These are phyloP conservation scores for Eledona agricola DNA, from an alignment of 2,888 invertebrate genomes.

Conservation along the genomic window DNA sequence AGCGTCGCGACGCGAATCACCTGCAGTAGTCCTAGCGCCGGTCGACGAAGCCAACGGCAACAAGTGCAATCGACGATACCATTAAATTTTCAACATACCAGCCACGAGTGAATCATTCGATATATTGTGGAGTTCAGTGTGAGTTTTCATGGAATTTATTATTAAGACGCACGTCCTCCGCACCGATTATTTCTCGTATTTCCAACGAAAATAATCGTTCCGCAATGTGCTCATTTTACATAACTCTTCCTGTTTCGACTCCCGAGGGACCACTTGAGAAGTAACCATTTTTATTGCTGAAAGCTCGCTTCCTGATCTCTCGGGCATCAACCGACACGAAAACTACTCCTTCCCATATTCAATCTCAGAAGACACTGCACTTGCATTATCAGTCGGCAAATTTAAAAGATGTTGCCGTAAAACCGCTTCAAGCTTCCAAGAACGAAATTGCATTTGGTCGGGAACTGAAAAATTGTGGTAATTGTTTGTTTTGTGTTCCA, in stretches of 20 bases:
- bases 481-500: conserved; percentile 20
- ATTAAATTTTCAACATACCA: conserved; percentile 26
- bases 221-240: too few species aligned
- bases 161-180: conserved; percentile 6
- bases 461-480: conserved; percentile 5
- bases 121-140: conserved; percentile 35
- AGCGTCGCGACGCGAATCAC: conserved; percentile 34
- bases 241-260: too few species aligned
- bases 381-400: conserved; percentile 13
- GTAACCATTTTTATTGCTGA: too few species aligned
- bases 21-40: conserved; percentile 36
- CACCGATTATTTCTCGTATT: conserved; percentile 5
- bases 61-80: conserved; percentile 18
- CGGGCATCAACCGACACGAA: too few species aligned
- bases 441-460: conserved; percentile 3
- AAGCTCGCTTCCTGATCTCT: too few species aligned
- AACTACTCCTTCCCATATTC: not conserved
- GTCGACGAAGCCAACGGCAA: conserved; percentile 34
- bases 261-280: too few species aligned
- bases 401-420: conserved; percentile 8
- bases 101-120: conserved; percentile 35
- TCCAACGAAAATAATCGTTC: too few species aligned
- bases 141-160: conserved; percentile 30
- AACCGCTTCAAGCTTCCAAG: conserved; percentile 1
- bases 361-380: conserved; percentile 12